phyloP scores from a whole-genome alignment of 1,140 invertebrate genomes.

The Panagrolaimus sp. region DNA sequence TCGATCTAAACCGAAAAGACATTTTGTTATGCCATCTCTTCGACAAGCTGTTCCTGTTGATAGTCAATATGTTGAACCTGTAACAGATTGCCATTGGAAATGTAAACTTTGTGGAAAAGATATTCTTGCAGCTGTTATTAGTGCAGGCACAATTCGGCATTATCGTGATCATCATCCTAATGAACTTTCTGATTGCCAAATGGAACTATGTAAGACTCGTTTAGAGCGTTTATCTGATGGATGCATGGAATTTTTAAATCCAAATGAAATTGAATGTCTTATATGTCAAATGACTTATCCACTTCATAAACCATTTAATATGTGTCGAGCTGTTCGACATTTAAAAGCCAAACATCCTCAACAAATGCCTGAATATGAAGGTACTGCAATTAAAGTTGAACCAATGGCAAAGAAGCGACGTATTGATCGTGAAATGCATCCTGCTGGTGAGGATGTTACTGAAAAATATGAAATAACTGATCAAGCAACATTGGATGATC shows the following conservation, averaged over 20 bases:
- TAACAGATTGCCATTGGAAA: conserved; percentile 50
- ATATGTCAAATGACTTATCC: conserved; percentile 44
- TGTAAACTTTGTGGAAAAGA: conserved; percentile 44
- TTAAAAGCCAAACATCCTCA: conserved; percentile 52
- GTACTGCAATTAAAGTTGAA: not conserved
- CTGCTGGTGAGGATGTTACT: conserved; percentile 21
- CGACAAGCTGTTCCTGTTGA: conserved; percentile 50
- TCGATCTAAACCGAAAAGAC: conserved; percentile 46
- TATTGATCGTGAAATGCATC: not conserved
- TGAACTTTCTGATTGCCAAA: conserved; percentile 36
- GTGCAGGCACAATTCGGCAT: conserved; percentile 50
- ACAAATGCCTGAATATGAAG: conserved; percentile 47
- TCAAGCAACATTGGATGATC: conserved; percentile 21
- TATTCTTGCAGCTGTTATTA: conserved; percentile 51
- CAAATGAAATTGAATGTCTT: conserved; percentile 40
- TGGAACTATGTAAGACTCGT: conserved; percentile 38
- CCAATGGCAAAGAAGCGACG: not conserved
- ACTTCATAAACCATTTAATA: conserved; percentile 51
- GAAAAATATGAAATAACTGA: conserved; percentile 24
- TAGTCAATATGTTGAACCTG: conserved; percentile 32
- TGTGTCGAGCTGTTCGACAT: conserved; percentile 52
- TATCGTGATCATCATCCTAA: conserved; percentile 34
- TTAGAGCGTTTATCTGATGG: conserved; percentile 45
- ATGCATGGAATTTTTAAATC: conserved; percentile 44
- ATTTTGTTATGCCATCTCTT: conserved; percentile 47